A percentile compares a stretch with the other conserved stretches of the same genome.
Evolutionary conservation across 2,888 invertebrate species (phyloP).

Genomic region (Eupelmus urozonus): DNA sequence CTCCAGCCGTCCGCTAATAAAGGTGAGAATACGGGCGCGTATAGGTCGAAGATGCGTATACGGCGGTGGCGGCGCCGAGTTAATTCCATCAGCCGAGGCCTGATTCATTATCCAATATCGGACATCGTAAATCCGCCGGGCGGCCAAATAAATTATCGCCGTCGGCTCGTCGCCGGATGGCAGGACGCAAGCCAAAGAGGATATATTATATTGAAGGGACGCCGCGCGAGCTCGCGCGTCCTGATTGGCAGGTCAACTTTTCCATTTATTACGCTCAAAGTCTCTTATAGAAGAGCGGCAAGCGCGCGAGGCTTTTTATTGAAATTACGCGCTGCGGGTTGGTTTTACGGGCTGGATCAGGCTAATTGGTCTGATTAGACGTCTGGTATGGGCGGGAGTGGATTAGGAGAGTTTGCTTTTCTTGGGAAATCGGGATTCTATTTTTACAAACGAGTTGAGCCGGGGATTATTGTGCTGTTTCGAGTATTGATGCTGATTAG

Average conservation of each 20-base stretch:
- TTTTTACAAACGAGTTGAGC: too few species aligned
- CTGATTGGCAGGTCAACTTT: constrained; percentile 50
- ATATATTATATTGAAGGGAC: constrained; percentile 24
- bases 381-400: too few species aligned
- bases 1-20: constrained; percentile 60
- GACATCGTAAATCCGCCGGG: constrained; percentile 72
- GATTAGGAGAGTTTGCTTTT: too few species aligned
- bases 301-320: constrained; percentile 22
- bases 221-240: not conserved
- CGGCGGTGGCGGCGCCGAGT: constrained; percentile 63
- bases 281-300: constrained; percentile 25
- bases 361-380: too few species aligned
- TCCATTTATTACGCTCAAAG: constrained; percentile 48
- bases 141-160: constrained; percentile 72
- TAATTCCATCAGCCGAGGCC: constrained; percentile 76
- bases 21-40: constrained; percentile 61
- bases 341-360: too few species aligned
- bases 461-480: too few species aligned
- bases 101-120: constrained; percentile 78
- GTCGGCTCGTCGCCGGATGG: not conserved
- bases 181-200: not conserved
- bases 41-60: constrained; percentile 59
- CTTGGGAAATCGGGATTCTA: too few species aligned
- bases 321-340: constrained; percentile 23
- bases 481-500: too few species aligned